Evolutionary conservation across 2,113 vertebrate species (phyloP).

Genomic region (Pachypanchax playfairii): DNA sequence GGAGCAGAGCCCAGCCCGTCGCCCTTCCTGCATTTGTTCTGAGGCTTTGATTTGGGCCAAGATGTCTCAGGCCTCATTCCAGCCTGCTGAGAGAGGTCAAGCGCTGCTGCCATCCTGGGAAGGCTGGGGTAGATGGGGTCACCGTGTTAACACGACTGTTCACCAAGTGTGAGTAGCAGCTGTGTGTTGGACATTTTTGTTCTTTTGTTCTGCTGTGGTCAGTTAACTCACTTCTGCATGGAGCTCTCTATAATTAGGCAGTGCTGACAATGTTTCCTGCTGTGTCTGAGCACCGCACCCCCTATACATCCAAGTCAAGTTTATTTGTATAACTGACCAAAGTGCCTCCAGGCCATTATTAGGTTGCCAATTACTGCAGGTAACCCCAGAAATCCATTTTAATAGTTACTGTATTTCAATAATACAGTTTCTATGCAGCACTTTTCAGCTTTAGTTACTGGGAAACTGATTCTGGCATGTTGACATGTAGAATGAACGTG

Average conservation of each 20-base stretch:
- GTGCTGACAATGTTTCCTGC: constrained; percentile 50
- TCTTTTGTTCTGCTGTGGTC: constrained; percentile 17
- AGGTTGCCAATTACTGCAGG: background rate
- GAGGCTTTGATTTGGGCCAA: constrained; percentile 80
- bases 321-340: too few relatives aligned
- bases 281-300: constrained; percentile 37
- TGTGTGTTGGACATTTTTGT: constrained; percentile 5
- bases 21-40: constrained; percentile 85
- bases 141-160: constrained; percentile 33
- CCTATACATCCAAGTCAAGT: constrained; percentile 20
- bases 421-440: too few relatives aligned
- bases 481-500: background rate
- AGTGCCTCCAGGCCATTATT: constrained; percentile 14
- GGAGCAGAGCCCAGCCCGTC: constrained; percentile 62
- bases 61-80: constrained; percentile 79
- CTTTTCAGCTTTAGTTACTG: background rate
- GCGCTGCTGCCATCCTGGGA: constrained; percentile 54
- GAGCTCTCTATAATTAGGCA: constrained; percentile 69
- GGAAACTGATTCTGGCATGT: background rate
- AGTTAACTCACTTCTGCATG: constrained; percentile 34
- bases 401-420: too few relatives aligned
- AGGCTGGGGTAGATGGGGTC: constrained; percentile 54
- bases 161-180: constrained; percentile 14
- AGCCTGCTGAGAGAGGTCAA: constrained; percentile 70
- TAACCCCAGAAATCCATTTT: background rate